phyloP scores from a whole-genome alignment of 2,113 vertebrate genomes.

The Dasyornis broadbenti region DNA sequence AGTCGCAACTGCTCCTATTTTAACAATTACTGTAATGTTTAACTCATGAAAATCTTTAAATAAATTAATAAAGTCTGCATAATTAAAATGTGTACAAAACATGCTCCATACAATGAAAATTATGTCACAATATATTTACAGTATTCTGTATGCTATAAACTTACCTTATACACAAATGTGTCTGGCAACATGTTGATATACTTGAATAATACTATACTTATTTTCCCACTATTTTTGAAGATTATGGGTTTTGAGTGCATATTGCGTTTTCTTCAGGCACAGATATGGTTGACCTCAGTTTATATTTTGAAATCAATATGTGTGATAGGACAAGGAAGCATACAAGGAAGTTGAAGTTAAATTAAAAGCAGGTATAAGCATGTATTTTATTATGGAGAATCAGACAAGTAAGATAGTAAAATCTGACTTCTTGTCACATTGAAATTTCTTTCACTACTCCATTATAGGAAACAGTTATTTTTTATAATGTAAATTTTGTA shows the following conservation, averaged over 20 bases:
- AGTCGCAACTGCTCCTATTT: not conserved
- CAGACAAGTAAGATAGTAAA: conserved; percentile 55
- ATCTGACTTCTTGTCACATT: conserved; percentile 60
- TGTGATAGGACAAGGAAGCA: conserved; percentile 48
- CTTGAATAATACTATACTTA: not conserved
- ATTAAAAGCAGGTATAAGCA: conserved; percentile 73
- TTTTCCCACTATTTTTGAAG: not conserved
- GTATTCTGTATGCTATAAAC: not conserved
- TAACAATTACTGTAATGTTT: not conserved
- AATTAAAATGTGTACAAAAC: not conserved
- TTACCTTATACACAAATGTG: not conserved
- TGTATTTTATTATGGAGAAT: conserved; percentile 68
- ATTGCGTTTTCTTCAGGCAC: conserved; percentile 17
- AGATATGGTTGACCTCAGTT: conserved; percentile 20
- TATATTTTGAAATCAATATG: conserved; percentile 54
- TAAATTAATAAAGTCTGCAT: not conserved
- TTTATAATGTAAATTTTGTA: conserved; percentile 62
- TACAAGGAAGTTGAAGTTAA: conserved; percentile 60
- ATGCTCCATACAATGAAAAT: not conserved
- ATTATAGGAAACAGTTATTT: conserved; percentile 53
- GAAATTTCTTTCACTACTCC: conserved; percentile 58
- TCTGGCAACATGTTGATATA: conserved; percentile 32
- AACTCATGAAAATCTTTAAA: not conserved
- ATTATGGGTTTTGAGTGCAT: not conserved
- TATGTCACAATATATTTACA: not conserved